These are phyloP conservation scores for Rousettus leschenaultii DNA, from an alignment of 2,113 vertebrate species.

Conservation along the genomic window DNA sequence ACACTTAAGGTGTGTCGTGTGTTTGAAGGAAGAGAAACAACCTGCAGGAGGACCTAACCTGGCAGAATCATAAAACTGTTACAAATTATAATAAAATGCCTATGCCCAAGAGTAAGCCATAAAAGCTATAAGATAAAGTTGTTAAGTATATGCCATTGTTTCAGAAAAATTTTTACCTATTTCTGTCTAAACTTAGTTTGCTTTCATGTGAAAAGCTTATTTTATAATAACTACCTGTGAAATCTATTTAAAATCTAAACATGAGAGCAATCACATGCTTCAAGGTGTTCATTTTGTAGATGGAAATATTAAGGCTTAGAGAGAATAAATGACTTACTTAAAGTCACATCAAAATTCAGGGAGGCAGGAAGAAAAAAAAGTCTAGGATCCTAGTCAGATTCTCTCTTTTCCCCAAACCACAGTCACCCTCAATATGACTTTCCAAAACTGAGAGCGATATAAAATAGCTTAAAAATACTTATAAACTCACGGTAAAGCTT, in stretches of 20 bases:
- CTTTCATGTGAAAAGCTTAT: slow-evolving; percentile 54
- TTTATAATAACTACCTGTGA: background rate
- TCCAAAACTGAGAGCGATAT: background rate
- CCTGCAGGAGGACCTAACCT: slow-evolving; percentile 65
- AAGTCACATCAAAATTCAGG: background rate
- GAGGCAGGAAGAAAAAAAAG: background rate
- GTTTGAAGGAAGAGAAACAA: slow-evolving; percentile 74
- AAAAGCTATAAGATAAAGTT: slow-evolving; percentile 79
- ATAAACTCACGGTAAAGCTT: background rate
- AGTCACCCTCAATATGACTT: background rate
- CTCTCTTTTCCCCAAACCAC: background rate
- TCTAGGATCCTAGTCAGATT: background rate
- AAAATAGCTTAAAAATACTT: background rate
- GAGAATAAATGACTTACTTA: background rate
- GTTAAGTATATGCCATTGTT: slow-evolving; percentile 66
- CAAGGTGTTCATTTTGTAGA: background rate
- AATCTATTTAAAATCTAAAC: slow-evolving; percentile 30
- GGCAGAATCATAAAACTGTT: slow-evolving; percentile 79
- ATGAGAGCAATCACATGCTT: background rate
- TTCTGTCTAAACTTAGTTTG: slow-evolving; percentile 57
- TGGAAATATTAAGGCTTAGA: background rate
- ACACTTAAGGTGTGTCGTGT: slow-evolving; percentile 69
- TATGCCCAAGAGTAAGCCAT: slow-evolving; percentile 75
- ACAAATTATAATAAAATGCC: slow-evolving; percentile 81
- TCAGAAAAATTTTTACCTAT: slow-evolving; percentile 57